Evolutionary conservation across 1,140 invertebrate species (phyloP), one percentile per base, ranked within the genome.

Genomic region (Eriocheir sinensis): DNA sequence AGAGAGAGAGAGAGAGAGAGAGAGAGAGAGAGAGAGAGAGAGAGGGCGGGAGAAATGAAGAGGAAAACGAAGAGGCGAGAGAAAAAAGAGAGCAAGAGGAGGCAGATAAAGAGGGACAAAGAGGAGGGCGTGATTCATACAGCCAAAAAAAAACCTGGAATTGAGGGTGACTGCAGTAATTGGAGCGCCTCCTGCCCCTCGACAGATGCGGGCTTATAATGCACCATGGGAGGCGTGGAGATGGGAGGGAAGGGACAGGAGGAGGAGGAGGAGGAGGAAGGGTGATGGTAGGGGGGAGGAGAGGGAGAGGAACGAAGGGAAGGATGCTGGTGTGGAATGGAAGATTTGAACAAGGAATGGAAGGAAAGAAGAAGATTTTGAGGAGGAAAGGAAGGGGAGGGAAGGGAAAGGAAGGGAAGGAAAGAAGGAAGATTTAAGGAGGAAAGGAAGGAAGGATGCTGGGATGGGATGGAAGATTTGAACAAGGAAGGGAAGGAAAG

Each of bases 171-270:
- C 2, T 34, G 89, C 48, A 32, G 48, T 72, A 89, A 89, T 89
- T 89, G 86, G 38, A 12, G n/a, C 48, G n/a, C 30, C 40, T n/a
- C 3, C 12, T 9, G 2, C 32, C 32, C 21, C 15, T 15, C 41
- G 30, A 21, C 88, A 89, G 88, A 89, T 89, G 88, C 44, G 88
- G 88, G 88, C n/a, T 34, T 2, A 86, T 27, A 88, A 44, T 41
- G 85, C 30, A 41, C 40, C 2, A 3, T 4, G 38, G 36, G 40
- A 44, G 85, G 85, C 30, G n/a, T 21, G 3, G n/a, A 36, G 80
- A 0, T 12, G 0, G 30, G 9, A n/a, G 12, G 80, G 53, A 9
- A 81, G 80, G 80, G 30, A 9, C 17, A 12, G 80, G n/a, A n/a
- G 30, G n/a, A 32, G n/a, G 80, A n/a, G 34, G 8, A 36, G 80